Conservation (phyloP, 2,888 invertebrate species). For the Brachyopa scutellaris region DNA sequence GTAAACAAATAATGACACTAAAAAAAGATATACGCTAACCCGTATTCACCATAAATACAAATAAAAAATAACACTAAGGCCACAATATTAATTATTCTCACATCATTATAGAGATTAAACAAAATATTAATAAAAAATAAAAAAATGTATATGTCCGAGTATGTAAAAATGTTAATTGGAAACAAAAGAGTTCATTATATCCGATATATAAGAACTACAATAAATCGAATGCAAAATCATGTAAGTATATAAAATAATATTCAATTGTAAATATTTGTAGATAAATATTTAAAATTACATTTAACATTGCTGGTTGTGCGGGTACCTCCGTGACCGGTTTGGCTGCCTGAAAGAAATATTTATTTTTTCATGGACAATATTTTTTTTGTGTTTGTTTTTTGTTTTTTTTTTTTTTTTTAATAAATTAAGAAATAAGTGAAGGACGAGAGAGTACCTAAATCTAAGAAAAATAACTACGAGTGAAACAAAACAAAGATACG, state of each 20-base stretch:
- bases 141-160: slow-evolving; percentile 10
- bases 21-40: slow-evolving; percentile 38
- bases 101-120: slow-evolving; percentile 10
- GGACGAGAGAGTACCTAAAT: slow-evolving; percentile 31
- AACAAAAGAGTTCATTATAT: slow-evolving; percentile 45
- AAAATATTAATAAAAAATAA: slow-evolving; percentile 5
- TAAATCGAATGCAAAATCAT: slow-evolving; percentile 61
- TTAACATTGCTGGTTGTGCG: slow-evolving; percentile 82
- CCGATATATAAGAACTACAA: slow-evolving; percentile 58
- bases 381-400: slow-evolving; percentile 4
- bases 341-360: slow-evolving; percentile 86
- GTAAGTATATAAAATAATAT: slow-evolving; percentile 50
- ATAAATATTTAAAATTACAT: slow-evolving; percentile 79
- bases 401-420: slow-evolving; percentile 38
- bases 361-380: slow-evolving; percentile 61
- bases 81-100: slow-evolving; percentile 44
- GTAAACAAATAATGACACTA: slow-evolving; percentile 40
- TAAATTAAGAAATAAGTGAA: slow-evolving; percentile 62
- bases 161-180: slow-evolving; percentile 32
- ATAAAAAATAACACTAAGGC: slow-evolving; percentile 62
- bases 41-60: slow-evolving; percentile 59
- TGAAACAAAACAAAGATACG: slow-evolving; percentile 54
- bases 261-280: slow-evolving; percentile 74
- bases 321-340: slow-evolving; percentile 88
- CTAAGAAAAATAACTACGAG: slow-evolving; percentile 39